These are phyloP conservation scores for Aspidiotus rigidus DNA, from an alignment of 2,888 invertebrate species.

Conservation along the genomic window DNA sequence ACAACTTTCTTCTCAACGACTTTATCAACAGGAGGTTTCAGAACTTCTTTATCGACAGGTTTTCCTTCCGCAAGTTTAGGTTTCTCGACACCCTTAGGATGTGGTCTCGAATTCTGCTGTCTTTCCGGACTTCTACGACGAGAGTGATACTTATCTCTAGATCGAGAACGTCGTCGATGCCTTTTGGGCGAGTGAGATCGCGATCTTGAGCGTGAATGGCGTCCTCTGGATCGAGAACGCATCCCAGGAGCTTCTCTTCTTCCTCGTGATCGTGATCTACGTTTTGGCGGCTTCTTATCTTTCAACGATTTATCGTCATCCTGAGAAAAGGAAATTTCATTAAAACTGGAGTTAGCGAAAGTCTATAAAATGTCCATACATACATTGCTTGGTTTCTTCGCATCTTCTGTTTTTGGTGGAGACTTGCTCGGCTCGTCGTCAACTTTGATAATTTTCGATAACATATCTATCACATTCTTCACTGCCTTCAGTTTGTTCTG, in stretches of 20 bases:
- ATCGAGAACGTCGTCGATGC: neutral
- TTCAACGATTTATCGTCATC: neutral
- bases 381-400: neutral
- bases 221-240: conserved; percentile 11
- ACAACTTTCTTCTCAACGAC: neutral
- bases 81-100: neutral
- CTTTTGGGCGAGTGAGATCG: conserved; percentile 13
- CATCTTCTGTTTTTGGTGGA: neutral
- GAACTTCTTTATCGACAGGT: neutral
- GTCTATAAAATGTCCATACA: neutral
- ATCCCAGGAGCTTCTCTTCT: neutral
- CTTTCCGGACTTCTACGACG: neutral
- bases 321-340: neutral
- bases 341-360: neutral
- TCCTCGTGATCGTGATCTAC: neutral
- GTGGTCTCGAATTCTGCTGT: neutral
- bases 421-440: conserved; percentile 1
- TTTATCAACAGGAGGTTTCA: neutral
- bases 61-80: neutral
- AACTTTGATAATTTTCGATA: conserved; percentile 30
- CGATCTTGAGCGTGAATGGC: conserved; percentile 12
- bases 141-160: neutral
- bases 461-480: conserved; percentile 27
- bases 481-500: conserved; percentile 22
- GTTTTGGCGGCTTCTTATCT: neutral